Evolutionary conservation across 1,140 invertebrate genomes (phyloP).

Genomic region (Leptinotarsa defecta): DNA sequence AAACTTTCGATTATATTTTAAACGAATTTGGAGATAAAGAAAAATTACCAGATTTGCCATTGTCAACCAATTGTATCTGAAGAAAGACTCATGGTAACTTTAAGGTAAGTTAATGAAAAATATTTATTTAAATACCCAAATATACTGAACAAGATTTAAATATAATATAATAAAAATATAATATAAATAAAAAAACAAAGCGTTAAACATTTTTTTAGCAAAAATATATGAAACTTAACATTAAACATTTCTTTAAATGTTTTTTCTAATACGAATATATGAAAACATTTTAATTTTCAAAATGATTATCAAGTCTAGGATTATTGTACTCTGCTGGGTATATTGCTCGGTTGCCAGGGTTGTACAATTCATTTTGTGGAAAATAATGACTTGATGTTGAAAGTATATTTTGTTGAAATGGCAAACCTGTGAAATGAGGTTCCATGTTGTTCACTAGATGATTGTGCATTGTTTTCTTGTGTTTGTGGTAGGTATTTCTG

Average conservation of each 20-base stretch:
- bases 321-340: not conserved
- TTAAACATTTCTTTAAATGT: not conserved
- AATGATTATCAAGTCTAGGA: not conserved
- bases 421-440: no score
- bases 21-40: not conserved
- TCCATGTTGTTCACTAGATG: no score
- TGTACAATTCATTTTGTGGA: not conserved
- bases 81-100: constrained; percentile 6
- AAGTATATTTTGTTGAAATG: not conserved
- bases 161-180: no score
- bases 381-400: not conserved
- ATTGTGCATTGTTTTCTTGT: no score
- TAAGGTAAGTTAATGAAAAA: not conserved
- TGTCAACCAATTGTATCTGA: not conserved
- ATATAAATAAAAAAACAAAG: no score
- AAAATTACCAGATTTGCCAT: not conserved
- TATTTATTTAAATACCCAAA: not conserved
- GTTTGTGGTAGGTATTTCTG: no score
- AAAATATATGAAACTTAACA: no score
- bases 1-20: constrained; percentile 19
- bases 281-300: not conserved
- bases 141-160: not conserved
- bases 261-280: not conserved
- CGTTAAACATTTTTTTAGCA: no score
- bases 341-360: not conserved